phyloP scores from a whole-genome alignment of 1,140 invertebrate species.

The Euwallacea similis region DNA sequence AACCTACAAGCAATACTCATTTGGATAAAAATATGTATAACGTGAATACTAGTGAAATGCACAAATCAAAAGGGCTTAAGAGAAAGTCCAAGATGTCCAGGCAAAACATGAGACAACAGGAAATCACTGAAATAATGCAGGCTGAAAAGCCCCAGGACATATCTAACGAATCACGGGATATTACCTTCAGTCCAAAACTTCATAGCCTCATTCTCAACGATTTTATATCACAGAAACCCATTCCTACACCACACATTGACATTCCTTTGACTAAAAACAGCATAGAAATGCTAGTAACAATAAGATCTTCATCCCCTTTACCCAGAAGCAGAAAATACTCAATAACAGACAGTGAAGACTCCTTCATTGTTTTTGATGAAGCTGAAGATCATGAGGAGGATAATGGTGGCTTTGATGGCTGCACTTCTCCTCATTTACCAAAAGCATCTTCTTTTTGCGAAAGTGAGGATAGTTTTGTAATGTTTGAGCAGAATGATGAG shows the following conservation, averaged over 20 bases:
- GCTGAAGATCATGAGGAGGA: slow-evolving; percentile 5
- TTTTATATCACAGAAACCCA: not conserved
- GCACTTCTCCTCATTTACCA: slow-evolving; percentile 16
- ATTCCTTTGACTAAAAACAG: not conserved
- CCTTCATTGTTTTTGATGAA: slow-evolving; percentile 21
- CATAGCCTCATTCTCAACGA: not conserved
- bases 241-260: slow-evolving; percentile 6
- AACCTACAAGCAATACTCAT: not conserved
- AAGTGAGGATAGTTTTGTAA: slow-evolving; percentile 47
- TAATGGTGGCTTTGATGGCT: not conserved
- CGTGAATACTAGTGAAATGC: too few species aligned
- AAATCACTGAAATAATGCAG: too few species aligned
- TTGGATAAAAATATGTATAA: too few species aligned
- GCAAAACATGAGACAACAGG: too few species aligned
- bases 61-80: too few species aligned
- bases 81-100: too few species aligned
- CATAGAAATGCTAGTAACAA: slow-evolving; percentile 7
- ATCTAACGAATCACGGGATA: not conserved
- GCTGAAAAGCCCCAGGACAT: not conserved
- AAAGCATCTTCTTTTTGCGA: slow-evolving; percentile 39
- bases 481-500: slow-evolving; percentile 39
- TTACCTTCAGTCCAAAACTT: not conserved
- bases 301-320: not conserved
- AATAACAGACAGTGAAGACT: slow-evolving; percentile 24
- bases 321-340: slow-evolving; percentile 3